Evolutionary conservation across 2,113 vertebrate species (phyloP).

Genomic region (Gymnogyps californianus): DNA sequence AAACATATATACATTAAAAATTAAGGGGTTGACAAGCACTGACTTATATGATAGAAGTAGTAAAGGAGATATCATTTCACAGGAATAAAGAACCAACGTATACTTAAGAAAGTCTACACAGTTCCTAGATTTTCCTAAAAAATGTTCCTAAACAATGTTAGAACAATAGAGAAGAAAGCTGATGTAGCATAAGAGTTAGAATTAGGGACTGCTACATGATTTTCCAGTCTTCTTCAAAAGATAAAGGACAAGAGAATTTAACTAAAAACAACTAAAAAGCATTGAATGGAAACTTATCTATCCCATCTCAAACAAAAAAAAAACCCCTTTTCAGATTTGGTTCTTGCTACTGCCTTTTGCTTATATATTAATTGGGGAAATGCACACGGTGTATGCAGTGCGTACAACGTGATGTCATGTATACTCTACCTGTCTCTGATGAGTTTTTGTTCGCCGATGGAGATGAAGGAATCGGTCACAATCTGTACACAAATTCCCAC

Average conservation of each 20-base stretch:
- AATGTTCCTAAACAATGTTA: background rate
- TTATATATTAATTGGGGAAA: background rate
- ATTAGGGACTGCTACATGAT: background rate
- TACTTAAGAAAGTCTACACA: background rate
- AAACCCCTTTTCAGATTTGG: background rate
- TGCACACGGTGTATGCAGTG: background rate
- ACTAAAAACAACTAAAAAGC: background rate
- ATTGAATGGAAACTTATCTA: background rate
- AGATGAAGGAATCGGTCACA: constrained; percentile 98
- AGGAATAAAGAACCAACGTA: background rate
- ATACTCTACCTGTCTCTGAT: constrained; percentile 91
- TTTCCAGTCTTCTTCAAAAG: background rate
- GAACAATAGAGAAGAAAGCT: background rate
- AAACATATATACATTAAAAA: background rate
- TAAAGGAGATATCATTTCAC: background rate
- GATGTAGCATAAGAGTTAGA: background rate
- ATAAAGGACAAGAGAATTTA: background rate
- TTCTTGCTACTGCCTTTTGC: background rate
- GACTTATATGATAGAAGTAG: background rate
- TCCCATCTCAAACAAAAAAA: background rate
- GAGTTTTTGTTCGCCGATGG: constrained; percentile 95
- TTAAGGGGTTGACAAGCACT: background rate
- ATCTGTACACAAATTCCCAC: constrained; percentile 97
- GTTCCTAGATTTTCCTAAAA: background rate
- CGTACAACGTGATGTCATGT: rapidly evolving